These are phyloP conservation scores for Laspeyria flexula DNA, from an alignment of 2,888 invertebrate species.

Conservation along the genomic window DNA sequence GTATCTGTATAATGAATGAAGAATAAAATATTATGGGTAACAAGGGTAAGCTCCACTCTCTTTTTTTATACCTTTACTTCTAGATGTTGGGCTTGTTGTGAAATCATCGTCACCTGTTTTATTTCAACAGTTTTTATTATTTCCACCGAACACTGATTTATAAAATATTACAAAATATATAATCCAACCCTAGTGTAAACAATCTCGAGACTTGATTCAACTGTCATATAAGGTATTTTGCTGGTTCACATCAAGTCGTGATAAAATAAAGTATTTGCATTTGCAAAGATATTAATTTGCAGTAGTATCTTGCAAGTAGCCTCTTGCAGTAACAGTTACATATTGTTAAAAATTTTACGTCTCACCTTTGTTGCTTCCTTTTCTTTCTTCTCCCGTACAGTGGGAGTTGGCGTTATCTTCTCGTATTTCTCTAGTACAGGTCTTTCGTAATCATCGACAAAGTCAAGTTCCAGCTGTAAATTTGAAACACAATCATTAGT, in stretches of 20 bases:
- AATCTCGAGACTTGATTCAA: no score
- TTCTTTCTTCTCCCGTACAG: slow-evolving; percentile 76
- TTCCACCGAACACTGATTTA: background rate
- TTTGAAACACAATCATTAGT: slow-evolving; percentile 18
- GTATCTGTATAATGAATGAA: slow-evolving; percentile 18
- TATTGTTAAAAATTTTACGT: no score
- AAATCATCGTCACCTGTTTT: slow-evolving; percentile 70
- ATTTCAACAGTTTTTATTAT: slow-evolving; percentile 33
- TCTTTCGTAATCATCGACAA: slow-evolving; percentile 90
- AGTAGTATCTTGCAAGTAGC: no score
- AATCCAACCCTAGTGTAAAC: no score
- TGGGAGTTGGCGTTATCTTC: slow-evolving; percentile 83
- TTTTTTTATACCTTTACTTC: slow-evolving; percentile 72
- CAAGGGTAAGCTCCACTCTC: slow-evolving; percentile 13
- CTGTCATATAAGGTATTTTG: no score
- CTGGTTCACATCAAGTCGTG: no score
- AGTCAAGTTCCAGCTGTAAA: slow-evolving; percentile 78
- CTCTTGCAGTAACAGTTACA: no score
- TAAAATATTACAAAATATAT: no score
- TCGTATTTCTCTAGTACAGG: slow-evolving; percentile 90
- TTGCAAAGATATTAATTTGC: no score
- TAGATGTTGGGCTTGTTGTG: slow-evolving; percentile 68
- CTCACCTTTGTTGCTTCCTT: slow-evolving; percentile 72
- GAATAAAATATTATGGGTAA: slow-evolving; percentile 8
- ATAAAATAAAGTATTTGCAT: no score